Evolutionary conservation across 1,140 invertebrate species (phyloP), one percentile per base, ranked within the genome.

Genomic region (Hetaerina americana): DNA sequence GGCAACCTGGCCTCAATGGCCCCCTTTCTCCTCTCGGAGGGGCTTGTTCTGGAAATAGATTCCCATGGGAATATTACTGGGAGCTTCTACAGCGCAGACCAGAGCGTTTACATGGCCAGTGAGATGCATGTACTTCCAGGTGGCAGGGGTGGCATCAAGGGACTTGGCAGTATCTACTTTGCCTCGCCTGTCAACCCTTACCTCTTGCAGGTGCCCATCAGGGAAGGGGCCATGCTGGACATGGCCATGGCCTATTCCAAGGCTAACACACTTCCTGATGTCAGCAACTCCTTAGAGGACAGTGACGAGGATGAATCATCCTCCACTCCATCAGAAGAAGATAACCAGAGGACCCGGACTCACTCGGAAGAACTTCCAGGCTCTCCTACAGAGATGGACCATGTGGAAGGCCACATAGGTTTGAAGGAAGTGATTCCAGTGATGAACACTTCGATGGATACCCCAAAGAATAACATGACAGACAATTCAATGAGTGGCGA

Each of bases 1-100:
- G 68, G 68, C 22, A 69, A 69, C 68, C 22, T 69, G 68, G 68
- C 26, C 8, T 69, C 26, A 8, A 69, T 69, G 68, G 28, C n/a
- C 6, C 68, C 68, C 22, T 69, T 69, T 27, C 28, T 69, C 12
- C n/a, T 27, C n/a, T 27, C 26, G 0, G 18, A 27, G n/a, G 66
- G 25, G 1, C 22, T 69, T n/a, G 68, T 69, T 26, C 22, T 69
- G 68, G 68, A 69, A 27, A 12, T 69, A 28, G 68, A 69, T 28
- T n/a, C 28, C n/a, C 68, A 69, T 69, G 68, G 68, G 5, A 69
- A 69, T 18, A 69, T 69, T 15, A 69, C 68, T 10, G 28, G 28
- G 8, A 69, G 68, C 26, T 69, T 69, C 26, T 69, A 27, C 68
- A 69, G 68, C 22, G 26, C 5, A 69, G 68, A 69, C 28, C 8